These are phyloP conservation scores for Tenthredo livida DNA, from an alignment of 2,888 invertebrate genomes.

Conservation along the genomic window DNA sequence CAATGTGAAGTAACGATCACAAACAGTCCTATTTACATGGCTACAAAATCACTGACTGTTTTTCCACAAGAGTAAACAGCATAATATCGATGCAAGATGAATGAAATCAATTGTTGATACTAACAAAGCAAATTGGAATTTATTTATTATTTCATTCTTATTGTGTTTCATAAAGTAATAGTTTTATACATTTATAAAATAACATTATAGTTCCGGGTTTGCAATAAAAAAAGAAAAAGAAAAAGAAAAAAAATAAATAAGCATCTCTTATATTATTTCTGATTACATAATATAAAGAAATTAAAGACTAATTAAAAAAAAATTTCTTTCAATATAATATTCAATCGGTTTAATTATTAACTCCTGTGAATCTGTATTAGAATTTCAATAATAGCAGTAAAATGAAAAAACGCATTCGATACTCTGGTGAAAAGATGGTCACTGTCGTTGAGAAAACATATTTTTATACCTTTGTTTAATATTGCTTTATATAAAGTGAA, in stretches of 20 bases:
- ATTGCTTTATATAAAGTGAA: slow-evolving; percentile 59
- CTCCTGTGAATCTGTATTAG: slow-evolving; percentile 2
- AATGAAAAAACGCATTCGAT: slow-evolving; percentile 20
- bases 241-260: background rate
- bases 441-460: slow-evolving; percentile 66
- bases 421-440: slow-evolving; percentile 59
- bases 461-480: slow-evolving; percentile 73
- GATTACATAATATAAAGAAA: background rate
- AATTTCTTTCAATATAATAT: background rate
- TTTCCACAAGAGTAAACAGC: slow-evolving; percentile 48
- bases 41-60: slow-evolving; percentile 50
- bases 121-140: slow-evolving; percentile 30
- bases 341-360: background rate
- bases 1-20: slow-evolving; percentile 51
- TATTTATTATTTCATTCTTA: slow-evolving; percentile 36
- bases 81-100: slow-evolving; percentile 18
- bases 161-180: slow-evolving; percentile 10
- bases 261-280: background rate
- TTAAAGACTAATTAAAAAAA: background rate
- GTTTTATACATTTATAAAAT: slow-evolving; percentile 19
- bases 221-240: background rate
- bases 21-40: slow-evolving; percentile 53
- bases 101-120: slow-evolving; percentile 26
- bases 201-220: background rate
- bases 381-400: background rate